Evolutionary conservation across 2,797 vertebrate species (phyloP).

Genomic region (Nothura maculosa): DNA sequence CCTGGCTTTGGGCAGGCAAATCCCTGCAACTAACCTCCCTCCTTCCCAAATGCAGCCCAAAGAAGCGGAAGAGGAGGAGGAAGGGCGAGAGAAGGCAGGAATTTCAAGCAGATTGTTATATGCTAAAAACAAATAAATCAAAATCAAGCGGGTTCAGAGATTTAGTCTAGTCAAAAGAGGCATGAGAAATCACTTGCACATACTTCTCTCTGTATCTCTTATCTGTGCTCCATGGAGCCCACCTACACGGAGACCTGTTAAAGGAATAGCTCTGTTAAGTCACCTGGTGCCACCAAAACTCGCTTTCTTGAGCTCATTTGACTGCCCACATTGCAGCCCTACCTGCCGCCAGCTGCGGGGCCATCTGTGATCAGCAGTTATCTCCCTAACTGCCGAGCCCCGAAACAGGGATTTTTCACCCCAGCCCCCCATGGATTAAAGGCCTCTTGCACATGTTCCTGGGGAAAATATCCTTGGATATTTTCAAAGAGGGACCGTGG

Average conservation of each 20-base stretch:
- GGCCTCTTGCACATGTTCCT: constrained; percentile 34
- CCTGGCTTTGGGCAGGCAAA: constrained; percentile 78
- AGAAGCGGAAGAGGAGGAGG: neutral
- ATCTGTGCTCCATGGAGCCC: constrained; percentile 79
- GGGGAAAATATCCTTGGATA: constrained; percentile 61
- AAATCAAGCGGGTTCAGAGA: constrained; percentile 53
- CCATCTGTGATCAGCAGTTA: neutral
- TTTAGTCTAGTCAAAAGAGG: constrained; percentile 7
- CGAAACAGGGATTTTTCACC: neutral
- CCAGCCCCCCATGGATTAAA: neutral
- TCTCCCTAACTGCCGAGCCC: neutral
- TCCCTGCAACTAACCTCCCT: constrained; percentile 63
- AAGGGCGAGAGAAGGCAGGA: neutral
- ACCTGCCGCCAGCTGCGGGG: neutral
- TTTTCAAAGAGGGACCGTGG: constrained; percentile 41
- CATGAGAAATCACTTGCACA: constrained; percentile 27
- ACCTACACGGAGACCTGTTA: constrained; percentile 77
- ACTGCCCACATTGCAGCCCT: constrained; percentile 10
- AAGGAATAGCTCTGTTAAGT: constrained; percentile 70
- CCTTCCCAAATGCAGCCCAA: constrained; percentile 65
- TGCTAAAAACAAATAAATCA: neutral
- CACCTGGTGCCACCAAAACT: constrained; percentile 17
- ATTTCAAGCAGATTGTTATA: neutral
- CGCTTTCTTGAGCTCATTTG: neutral
- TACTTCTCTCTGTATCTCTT: constrained; percentile 79